These are phyloP conservation scores for Canis aureus DNA, from an alignment of 2,113 vertebrate species.

Conservation along the genomic window DNA sequence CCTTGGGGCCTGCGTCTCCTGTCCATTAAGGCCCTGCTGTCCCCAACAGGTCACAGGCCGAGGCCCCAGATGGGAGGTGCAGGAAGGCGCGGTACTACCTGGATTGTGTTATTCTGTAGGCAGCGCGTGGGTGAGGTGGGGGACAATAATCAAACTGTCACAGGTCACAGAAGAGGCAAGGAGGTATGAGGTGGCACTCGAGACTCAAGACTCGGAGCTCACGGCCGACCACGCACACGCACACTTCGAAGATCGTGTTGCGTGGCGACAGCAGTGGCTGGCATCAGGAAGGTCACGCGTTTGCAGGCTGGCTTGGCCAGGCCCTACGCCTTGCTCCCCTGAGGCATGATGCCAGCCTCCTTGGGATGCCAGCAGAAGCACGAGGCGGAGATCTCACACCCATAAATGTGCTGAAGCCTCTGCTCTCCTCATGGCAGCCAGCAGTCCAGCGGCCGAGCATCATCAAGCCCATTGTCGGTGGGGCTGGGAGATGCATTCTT, in stretches of 20 bases:
- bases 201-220: too few species aligned
- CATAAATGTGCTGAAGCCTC: neutral
- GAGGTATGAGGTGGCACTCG: neutral
- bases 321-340: too few species aligned
- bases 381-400: neutral
- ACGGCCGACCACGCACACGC: too few species aligned
- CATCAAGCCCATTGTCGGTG: neutral
- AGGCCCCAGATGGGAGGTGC: neutral
- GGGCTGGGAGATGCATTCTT: neutral
- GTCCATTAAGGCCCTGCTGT: neutral
- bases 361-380: too few species aligned
- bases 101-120: neutral
- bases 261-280: neutral
- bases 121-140: neutral
- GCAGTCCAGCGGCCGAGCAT: neutral
- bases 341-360: neutral
- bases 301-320: too few species aligned
- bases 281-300: neutral
- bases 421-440: neutral
- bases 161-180: neutral
- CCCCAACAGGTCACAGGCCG: neutral
- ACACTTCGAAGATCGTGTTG: neutral
- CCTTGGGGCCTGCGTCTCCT: neutral
- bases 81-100: neutral
- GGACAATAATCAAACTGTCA: too few species aligned